phyloP scores from a whole-genome alignment of 2,888 invertebrate genomes.

The Mechanitis mazaeus region DNA sequence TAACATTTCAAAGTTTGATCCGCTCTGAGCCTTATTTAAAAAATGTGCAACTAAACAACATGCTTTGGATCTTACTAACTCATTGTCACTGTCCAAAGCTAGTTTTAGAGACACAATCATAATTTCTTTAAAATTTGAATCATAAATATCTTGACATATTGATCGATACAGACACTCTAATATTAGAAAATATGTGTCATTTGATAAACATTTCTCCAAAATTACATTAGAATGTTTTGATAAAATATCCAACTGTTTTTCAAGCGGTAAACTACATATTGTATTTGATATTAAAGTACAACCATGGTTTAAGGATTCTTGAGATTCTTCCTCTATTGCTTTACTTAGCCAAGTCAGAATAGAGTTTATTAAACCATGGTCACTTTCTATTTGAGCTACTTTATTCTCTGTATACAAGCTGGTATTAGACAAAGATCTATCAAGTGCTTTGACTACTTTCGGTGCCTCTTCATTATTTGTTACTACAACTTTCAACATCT shows the following conservation, averaged over 20 bases:
- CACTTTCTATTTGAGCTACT: conserved; percentile 61
- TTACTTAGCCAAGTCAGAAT: conserved; percentile 55
- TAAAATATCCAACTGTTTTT: conserved; percentile 51
- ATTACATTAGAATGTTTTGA: conserved; percentile 46
- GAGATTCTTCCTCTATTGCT: conserved; percentile 42
- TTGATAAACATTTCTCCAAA: conserved; percentile 43
- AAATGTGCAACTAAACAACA: conserved; percentile 75
- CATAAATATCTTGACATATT: conserved; percentile 55
- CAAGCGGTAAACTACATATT: conserved; percentile 49
- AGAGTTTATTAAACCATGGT: conserved; percentile 60
- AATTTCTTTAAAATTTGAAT: conserved; percentile 50
- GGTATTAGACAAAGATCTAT: conserved; percentile 49
- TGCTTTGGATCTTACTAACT: conserved; percentile 54
- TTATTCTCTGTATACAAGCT: conserved; percentile 54
- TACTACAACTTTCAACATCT: conserved; percentile 58
- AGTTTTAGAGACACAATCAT: conserved; percentile 51
- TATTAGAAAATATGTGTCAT: conserved; percentile 55
- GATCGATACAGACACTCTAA: conserved; percentile 74
- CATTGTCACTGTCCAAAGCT: conserved; percentile 50
- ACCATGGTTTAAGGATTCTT: conserved; percentile 47
- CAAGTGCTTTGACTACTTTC: conserved; percentile 56
- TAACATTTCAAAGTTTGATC: conserved; percentile 55
- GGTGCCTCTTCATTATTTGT: conserved; percentile 43
- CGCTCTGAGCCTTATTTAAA: conserved; percentile 74
- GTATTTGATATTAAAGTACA: conserved; percentile 56